These are phyloP conservation scores for Paracyclopina nana DNA, from an alignment of 1,140 invertebrate genomes.

Conservation along the genomic window DNA sequence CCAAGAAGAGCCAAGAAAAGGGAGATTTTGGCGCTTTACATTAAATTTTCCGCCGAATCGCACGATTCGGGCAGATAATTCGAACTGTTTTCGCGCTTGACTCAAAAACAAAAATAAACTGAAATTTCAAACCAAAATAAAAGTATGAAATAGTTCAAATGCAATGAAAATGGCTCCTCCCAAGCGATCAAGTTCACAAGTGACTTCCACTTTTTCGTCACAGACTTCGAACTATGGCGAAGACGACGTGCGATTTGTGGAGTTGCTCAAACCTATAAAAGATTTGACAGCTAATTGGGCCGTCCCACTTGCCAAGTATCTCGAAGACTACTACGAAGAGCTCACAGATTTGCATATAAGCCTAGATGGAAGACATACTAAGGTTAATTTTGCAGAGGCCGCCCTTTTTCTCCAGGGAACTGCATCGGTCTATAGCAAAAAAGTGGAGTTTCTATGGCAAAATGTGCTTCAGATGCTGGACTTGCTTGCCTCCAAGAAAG, in stretches of 20 bases:
- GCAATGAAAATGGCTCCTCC: too few species aligned
- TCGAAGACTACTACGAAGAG: constrained; percentile 19
- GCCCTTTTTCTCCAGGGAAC: constrained; percentile 30
- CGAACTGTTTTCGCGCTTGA: too few species aligned
- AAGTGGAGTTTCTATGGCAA: constrained; percentile 28
- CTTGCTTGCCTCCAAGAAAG: constrained; percentile 18
- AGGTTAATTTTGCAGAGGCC: constrained; percentile 30
- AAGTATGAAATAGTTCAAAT: too few species aligned
- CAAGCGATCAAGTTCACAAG: too few species aligned
- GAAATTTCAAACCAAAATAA: too few species aligned
- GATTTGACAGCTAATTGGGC: constrained; percentile 5
- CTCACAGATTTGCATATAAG: constrained; percentile 8
- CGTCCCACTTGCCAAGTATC: background rate
- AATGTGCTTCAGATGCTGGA: constrained; percentile 27
- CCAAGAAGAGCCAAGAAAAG: too few species aligned
- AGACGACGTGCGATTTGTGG: constrained; percentile 3
- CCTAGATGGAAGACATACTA: constrained; percentile 20
- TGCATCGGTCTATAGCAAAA: constrained; percentile 29
- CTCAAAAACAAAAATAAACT: too few species aligned
- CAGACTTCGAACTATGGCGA: background rate
- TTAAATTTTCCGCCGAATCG: too few species aligned
- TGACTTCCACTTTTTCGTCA: too few species aligned
- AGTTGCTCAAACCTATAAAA: constrained; percentile 8
- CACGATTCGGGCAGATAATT: too few species aligned
- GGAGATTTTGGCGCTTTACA: too few species aligned